These are phyloP conservation scores for Diplolepis rosae DNA, from an alignment of 2,888 invertebrate genomes.

Conservation along the genomic window DNA sequence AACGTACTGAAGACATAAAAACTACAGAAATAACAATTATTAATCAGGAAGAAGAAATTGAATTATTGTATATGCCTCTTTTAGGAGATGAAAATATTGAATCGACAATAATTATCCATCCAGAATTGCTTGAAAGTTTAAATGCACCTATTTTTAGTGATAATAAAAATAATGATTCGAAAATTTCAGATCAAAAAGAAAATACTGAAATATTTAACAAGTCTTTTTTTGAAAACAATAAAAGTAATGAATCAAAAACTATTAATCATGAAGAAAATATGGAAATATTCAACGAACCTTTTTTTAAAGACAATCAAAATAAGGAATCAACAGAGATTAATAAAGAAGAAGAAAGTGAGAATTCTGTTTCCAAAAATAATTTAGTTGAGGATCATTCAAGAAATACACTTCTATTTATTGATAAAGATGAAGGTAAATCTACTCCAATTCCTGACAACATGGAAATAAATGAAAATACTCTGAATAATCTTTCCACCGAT, in stretches of 20 bases:
- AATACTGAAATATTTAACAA: neutral
- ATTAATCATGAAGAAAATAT: neutral
- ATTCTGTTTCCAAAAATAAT: neutral
- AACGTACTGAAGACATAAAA: neutral
- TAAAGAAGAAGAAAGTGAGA: neutral
- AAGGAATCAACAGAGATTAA: neutral
- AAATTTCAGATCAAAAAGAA: neutral
- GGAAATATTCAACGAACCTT: constrained; percentile 8
- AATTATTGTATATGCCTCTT: neutral
- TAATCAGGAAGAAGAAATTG: neutral
- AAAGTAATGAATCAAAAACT: neutral
- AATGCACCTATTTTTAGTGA: neutral
- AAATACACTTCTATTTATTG: neutral
- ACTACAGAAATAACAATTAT: neutral
- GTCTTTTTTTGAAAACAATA: neutral
- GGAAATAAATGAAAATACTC: neutral
- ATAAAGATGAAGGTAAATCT: neutral
- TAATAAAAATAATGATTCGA: neutral
- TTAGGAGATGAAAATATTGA: neutral
- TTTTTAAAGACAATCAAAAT: neutral
- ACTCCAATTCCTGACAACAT: neutral
- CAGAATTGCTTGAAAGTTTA: neutral
- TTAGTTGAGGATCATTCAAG: neutral
- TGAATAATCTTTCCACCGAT: neutral
- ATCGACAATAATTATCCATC: neutral